Percentiles rank a stretch among this genome's conserved stretches.
Evolutionary conservation across 2,797 vertebrate species (phyloP).

Genomic region (Acipenser ruthenus): DNA sequence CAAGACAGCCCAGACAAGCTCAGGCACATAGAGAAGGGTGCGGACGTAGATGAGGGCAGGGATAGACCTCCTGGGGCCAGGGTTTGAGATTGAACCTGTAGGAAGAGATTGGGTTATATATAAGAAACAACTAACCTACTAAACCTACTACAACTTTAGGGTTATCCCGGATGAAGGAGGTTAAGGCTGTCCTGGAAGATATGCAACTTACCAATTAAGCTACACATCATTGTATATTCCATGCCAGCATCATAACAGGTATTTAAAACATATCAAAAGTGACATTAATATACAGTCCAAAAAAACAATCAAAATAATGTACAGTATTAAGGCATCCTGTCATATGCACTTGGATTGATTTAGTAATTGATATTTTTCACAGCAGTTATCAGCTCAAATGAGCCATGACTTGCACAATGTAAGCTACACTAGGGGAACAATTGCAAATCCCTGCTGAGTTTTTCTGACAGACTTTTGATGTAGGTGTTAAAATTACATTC

Average conservation of each 20-base stretch:
- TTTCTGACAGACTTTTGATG: too few species aligned
- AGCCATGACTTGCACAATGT: too few species aligned
- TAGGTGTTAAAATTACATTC: background rate
- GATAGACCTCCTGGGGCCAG: slow-evolving; percentile 82
- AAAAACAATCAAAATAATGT: background rate
- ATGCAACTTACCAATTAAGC: background rate
- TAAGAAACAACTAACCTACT: background rate
- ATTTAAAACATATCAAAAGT: background rate
- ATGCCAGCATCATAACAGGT: background rate
- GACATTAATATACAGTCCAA: background rate
- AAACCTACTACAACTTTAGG: background rate
- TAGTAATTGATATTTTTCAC: too few species aligned
- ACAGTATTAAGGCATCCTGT: background rate
- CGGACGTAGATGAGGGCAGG: slow-evolving; percentile 80
- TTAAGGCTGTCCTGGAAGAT: background rate
- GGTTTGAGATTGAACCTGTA: slow-evolving; percentile 88
- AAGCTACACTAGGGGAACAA: too few species aligned
- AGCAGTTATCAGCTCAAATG: too few species aligned
- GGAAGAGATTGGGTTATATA: slow-evolving; percentile 16
- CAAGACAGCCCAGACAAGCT: slow-evolving; percentile 83
- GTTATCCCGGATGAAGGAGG: background rate
- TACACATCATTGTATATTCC: background rate
- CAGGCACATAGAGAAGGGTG: slow-evolving; percentile 78
- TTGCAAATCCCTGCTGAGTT: too few species aligned
- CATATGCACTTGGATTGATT: too few species aligned